Percentiles rank a stretch among this genome's conserved stretches.
phyloP scores from a whole-genome alignment of 53 echinoderm and acorn worm genomes.

The Echinometra lucunter region DNA sequence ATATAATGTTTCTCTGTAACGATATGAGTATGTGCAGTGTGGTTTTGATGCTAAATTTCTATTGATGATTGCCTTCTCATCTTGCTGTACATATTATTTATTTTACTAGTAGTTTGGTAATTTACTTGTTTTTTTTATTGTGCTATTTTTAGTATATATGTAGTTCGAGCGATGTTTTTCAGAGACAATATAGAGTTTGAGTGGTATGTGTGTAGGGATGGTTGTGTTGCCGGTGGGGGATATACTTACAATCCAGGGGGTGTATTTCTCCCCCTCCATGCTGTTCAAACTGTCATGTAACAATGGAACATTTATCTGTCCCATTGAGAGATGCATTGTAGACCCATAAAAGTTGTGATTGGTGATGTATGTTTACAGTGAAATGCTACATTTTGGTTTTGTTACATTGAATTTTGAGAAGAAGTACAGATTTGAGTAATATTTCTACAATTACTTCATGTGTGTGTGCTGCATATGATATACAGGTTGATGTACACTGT shows the following conservation, averaged over 20 bases:
- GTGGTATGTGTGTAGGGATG: neutral
- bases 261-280: conserved; percentile 17
- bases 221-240: neutral
- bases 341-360: neutral
- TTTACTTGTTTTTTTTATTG: neutral
- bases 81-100: neutral
- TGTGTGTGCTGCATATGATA: too few relatives aligned
- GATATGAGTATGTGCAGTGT: neutral
- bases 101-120: neutral
- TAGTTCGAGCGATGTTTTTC: neutral
- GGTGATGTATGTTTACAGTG: neutral
- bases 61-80: neutral
- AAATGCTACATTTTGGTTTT: neutral
- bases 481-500: too few relatives aligned
- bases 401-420: too few relatives aligned
- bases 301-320: neutral
- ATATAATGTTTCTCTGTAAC: neutral
- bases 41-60: neutral
- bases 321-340: neutral
- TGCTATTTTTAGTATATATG: neutral
- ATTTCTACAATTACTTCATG: too few relatives aligned
- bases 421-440: too few relatives aligned
- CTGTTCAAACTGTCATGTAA: neutral
- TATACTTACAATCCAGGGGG: neutral
- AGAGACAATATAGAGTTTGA: neutral